A percentile compares a stretch with the other conserved stretches of the same genome.
These are phyloP conservation scores for Neomonachus schauinslandi DNA, from an alignment of 2,113 vertebrate genomes.

Conservation along the genomic window DNA sequence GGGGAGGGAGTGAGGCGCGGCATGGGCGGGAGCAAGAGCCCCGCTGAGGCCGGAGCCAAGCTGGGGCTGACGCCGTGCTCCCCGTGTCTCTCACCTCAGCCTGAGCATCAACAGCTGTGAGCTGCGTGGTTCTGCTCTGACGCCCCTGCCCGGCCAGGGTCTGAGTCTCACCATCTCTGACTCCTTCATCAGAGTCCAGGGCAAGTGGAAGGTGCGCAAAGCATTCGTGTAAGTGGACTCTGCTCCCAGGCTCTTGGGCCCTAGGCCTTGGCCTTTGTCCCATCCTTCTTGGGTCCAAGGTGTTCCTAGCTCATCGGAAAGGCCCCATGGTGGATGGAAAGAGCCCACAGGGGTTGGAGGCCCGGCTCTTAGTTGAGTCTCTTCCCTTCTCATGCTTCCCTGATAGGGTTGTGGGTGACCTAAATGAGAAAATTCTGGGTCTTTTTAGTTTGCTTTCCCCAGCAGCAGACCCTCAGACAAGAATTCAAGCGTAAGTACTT, in stretches of 20 bases:
- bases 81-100: conserved; percentile 37
- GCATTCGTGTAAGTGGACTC: conserved; percentile 59
- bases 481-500: not conserved
- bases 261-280: not conserved
- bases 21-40: not conserved
- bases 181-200: conserved; percentile 58
- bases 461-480: not conserved
- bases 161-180: conserved; percentile 82
- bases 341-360: not conserved
- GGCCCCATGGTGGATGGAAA: not conserved
- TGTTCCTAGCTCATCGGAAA: not conserved
- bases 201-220: conserved; percentile 77
- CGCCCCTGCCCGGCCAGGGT: conserved; percentile 64
- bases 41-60: not conserved
- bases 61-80: not conserved
- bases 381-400: not conserved
- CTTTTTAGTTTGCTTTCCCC: not conserved
- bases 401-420: not conserved
- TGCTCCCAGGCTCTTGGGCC: not conserved
- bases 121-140: conserved; percentile 58
- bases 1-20: rapidly evolving
- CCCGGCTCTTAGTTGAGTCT: not conserved
- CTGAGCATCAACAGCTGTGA: conserved; percentile 76
- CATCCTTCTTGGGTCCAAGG: not conserved
- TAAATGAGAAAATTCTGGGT: rapidly evolving